Evolutionary conservation across 2,888 invertebrate genomes (phyloP), one percentile per base, ranked within the genome.

Genomic region (Sturmia bella): DNA sequence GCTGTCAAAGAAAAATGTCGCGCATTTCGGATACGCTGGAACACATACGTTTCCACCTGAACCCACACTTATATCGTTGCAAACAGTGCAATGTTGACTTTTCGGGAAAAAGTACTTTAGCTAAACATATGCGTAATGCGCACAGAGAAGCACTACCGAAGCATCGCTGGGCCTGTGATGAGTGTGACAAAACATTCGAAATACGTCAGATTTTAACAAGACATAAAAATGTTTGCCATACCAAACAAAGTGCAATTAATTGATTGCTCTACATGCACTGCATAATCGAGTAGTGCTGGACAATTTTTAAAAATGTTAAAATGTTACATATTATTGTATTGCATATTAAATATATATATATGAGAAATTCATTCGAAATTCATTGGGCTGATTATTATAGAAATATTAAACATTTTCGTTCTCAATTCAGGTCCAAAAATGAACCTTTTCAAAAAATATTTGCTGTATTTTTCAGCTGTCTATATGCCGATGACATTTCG

Each of bases 21-120:
- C 84, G 84, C 17, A 84, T 85, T 6, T 83, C 84, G 24, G 81
- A 84, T 24, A 74, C 85, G 6, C 80, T 85, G 3, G 84, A 86
- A 19, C 87, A 87, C 63, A 79, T 87, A 27, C 59, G 84, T 6
- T 48, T 83, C 0, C 87, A 87, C 54, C 59, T 85, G 19, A 74
- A 87, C 77, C 85, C 86, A 0, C 79, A 85, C 21, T 69, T 76
- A 43, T 86, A 84, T 64, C 85, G 85, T 11, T 87, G 87, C 52
- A 13, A 73, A 15, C 32, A 72, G 70, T 86, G 86, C 27, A 63
- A 77, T 21, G 1, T 21, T 45, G 63, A 39, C 41, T 77, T 70
- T 6, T 64, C 61, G 1, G 48, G 6, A 17, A 77, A 63, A 54
- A 69, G 45, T 11, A 50, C 48, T 32, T 57, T 77, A 43, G 39